Percentiles rank a stretch among this genome's conserved stretches.
These are phyloP conservation scores for Clusia tigrina DNA, from an alignment of 2,888 invertebrate species.

Conservation along the genomic window DNA sequence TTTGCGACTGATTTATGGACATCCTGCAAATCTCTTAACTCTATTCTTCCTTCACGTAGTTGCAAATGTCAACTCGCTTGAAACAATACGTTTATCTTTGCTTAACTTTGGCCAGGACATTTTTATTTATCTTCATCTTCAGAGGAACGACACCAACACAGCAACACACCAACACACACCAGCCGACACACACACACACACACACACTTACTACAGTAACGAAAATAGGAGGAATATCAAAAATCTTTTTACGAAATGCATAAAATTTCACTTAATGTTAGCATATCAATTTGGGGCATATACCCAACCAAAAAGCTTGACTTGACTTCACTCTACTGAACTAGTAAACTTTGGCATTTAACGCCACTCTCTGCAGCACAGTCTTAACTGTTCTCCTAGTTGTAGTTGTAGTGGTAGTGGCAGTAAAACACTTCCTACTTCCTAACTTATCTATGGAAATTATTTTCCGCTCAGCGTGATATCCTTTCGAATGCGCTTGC, in stretches of 20 bases:
- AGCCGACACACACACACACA: background rate
- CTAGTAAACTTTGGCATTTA: slow-evolving; percentile 30
- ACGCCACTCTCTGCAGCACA: background rate
- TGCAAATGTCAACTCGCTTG: slow-evolving; percentile 18
- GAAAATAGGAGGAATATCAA: slow-evolving; percentile 1
- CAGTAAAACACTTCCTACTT: slow-evolving; percentile 10
- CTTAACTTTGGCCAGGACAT: slow-evolving; percentile 47
- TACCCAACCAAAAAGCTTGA: slow-evolving; percentile 6
- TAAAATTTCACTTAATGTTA: slow-evolving; percentile 58
- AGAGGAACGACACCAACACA: background rate
- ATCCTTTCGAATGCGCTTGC: slow-evolving; percentile 17
- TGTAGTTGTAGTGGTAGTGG: background rate
- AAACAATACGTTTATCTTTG: slow-evolving; percentile 32
- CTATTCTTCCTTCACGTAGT: background rate
- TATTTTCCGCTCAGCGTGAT: slow-evolving; percentile 41
- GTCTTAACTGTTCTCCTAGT: background rate
- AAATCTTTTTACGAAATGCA: slow-evolving; percentile 43
- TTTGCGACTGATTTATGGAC: too few relatives aligned
- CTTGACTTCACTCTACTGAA: slow-evolving; percentile 20
- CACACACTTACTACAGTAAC: slow-evolving; percentile 7
- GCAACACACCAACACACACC: background rate
- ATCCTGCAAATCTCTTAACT: background rate
- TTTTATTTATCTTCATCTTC: slow-evolving; percentile 50
- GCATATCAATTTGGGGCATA: slow-evolving; percentile 43
- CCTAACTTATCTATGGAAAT: slow-evolving; percentile 41